Evolutionary conservation across 1,140 invertebrate genomes (phyloP), one percentile per base, ranked within the genome.

Genomic region (Drosophila ananassae): DNA sequence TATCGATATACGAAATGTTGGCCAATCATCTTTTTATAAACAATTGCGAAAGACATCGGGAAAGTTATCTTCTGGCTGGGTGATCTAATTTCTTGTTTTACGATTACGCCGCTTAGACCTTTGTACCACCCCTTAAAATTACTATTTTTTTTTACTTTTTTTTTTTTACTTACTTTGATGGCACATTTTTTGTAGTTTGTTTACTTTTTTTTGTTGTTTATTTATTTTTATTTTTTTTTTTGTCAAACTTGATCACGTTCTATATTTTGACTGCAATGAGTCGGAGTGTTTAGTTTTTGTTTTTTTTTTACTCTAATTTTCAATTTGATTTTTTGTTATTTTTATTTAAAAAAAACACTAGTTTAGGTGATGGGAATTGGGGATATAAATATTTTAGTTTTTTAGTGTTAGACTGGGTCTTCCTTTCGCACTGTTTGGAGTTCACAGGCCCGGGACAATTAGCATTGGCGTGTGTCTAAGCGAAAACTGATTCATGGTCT

Each of bases 401-500:
- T n/a, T n/a, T n/a, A n/a, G n/a, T n/a, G n/a, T n/a, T n/a, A n/a
- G n/a, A n/a, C n/a, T n/a, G n/a, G 12, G 10, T 37, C 2, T 17
- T 24, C 44, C 6, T 25, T 46, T 55, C 3, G 51, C 52, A 46
- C 30, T 69, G 25, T n/a, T 53, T 30, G 10, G 55, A 22, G 39
- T 32, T 66, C 62, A 55, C 68, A 30, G 37, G 21, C 76, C 24
- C 24, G 62, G 48, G 69, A 74, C 82, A 87, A 87, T 87, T 76
- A 79, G 66, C 78, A 89, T 87, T 87, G 83, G 83, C 79, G 83
- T 87, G 83, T 74, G 83, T 69, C 79, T 87, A 82, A 83, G 74
- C 67, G 63, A 89, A 37, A 71, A 87, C 83, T 87, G 83, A 87
- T 89, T 87, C 83, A 87, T 79, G 76, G 50, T 79, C 74, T 76